A percentile compares a stretch with the other conserved stretches of the same genome.
Evolutionary conservation across 2,888 invertebrate species (phyloP).

Genomic region (Charanyca ferruginea): DNA sequence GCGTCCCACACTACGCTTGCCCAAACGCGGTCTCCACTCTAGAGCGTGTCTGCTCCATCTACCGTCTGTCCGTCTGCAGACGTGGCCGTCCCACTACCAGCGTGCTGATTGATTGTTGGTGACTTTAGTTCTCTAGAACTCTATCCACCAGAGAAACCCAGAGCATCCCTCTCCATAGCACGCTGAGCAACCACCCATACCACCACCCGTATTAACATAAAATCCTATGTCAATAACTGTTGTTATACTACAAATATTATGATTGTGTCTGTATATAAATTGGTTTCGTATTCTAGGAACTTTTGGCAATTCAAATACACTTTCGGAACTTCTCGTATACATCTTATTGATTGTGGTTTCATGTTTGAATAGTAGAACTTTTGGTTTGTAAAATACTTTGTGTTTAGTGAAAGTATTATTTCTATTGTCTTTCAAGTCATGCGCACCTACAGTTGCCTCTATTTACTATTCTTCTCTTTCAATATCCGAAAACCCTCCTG

Average conservation of each 20-base stretch:
- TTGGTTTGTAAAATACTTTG: not conserved
- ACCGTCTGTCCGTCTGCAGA: too few species aligned
- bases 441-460: conserved; percentile 31
- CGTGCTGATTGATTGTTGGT: too few species aligned
- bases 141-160: too few species aligned
- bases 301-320: conserved; percentile 5
- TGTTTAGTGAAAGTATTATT: conserved; percentile 6
- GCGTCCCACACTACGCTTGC: too few species aligned
- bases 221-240: conserved; percentile 20
- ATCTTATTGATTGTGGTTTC: not conserved
- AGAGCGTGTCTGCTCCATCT: too few species aligned
- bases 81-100: too few species aligned
- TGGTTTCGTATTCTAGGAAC: conserved; percentile 15
- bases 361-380: not conserved
- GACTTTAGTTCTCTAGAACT: too few species aligned
- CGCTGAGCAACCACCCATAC: too few species aligned
- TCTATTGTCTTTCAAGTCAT: conserved; percentile 31
- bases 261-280: conserved; percentile 5
- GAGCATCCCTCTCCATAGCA: too few species aligned
- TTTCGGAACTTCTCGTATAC: not conserved
- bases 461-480: conserved; percentile 48
- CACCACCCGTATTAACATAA: not conserved
- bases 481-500: conserved; percentile 43
- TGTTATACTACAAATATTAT: conserved; percentile 21
- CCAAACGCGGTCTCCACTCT: too few species aligned